These are phyloP conservation scores for Halictus rubicundus DNA, from an alignment of 1,140 invertebrate genomes.

Conservation along the genomic window DNA sequence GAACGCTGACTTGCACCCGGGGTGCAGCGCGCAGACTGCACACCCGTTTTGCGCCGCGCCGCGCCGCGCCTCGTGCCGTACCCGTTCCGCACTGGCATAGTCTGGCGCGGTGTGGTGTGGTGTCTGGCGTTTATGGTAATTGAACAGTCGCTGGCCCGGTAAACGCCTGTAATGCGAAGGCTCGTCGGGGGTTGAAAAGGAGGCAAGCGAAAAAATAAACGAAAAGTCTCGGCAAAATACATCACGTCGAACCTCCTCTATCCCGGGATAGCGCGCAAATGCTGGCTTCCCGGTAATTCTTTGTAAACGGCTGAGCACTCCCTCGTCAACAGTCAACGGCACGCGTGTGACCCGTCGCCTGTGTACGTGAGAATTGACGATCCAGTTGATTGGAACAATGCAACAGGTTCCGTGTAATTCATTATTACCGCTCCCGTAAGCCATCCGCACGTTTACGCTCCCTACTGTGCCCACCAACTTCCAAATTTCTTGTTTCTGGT, in stretches of 20 bases:
- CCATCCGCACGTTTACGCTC: too few relatives aligned
- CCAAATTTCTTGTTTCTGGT: too few relatives aligned
- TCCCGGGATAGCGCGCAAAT: background rate
- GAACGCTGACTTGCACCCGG: slow-evolving; percentile 7
- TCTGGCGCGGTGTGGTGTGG: too few relatives aligned
- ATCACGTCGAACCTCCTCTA: background rate
- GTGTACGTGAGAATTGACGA: background rate
- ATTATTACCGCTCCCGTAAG: background rate
- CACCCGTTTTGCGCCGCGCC: too few relatives aligned
- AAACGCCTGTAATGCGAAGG: slow-evolving; percentile 16
- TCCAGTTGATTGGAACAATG: background rate
- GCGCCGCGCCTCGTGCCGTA: too few relatives aligned
- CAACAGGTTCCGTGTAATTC: slow-evolving; percentile 6
- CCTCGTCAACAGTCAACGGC: background rate
- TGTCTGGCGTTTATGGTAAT: slow-evolving; percentile 6
- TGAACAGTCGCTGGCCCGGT: slow-evolving; percentile 5
- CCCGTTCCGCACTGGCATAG: too few relatives aligned
- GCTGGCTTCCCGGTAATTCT: background rate
- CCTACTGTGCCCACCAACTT: too few relatives aligned
- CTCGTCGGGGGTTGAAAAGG: background rate
- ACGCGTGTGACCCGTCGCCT: background rate
- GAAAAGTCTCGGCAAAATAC: background rate
- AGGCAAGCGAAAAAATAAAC: background rate
- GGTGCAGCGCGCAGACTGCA: too few relatives aligned
- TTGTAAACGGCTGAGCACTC: background rate